phyloP scores from a whole-genome alignment of 2,888 invertebrate genomes.

The Trissolcus brochymenae region DNA sequence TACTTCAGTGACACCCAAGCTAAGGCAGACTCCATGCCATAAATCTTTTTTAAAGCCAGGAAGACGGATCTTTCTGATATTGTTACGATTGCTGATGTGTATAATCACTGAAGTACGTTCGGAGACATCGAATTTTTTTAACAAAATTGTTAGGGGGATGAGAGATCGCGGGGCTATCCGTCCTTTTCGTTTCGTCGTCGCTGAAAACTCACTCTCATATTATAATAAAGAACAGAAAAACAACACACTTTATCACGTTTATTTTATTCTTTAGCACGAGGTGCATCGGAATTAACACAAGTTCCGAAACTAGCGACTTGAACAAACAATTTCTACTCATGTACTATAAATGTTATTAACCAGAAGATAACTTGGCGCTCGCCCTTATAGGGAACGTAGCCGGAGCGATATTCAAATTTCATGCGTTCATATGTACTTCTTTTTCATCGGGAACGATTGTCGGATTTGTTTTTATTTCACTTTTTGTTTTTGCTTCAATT shows the following conservation, averaged over 20 bases:
- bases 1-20: background rate
- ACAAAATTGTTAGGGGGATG: background rate
- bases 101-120: conserved; percentile 9
- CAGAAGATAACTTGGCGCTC: conserved; percentile 24
- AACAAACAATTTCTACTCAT: conserved; percentile 36
- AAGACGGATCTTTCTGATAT: background rate
- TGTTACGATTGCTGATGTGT: too few relatives aligned
- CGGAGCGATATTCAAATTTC: conserved; percentile 20
- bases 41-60: background rate
- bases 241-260: background rate
- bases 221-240: conserved; percentile 1
- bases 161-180: conserved; percentile 20
- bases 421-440: conserved; percentile 17
- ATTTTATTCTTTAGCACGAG: conserved; percentile 12
- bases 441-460: conserved; percentile 20
- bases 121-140: conserved; percentile 25
- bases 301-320: conserved; percentile 44
- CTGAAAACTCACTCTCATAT: conserved; percentile 10
- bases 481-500: conserved; percentile 11
- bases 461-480: conserved; percentile 8
- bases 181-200: conserved; percentile 39
- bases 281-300: conserved; percentile 23
- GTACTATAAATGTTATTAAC: conserved; percentile 34
- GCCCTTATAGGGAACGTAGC: conserved; percentile 27
- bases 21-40: background rate